These are phyloP conservation scores for Hyaena hyaena DNA, from an alignment of 2,113 vertebrate genomes.

Conservation along the genomic window DNA sequence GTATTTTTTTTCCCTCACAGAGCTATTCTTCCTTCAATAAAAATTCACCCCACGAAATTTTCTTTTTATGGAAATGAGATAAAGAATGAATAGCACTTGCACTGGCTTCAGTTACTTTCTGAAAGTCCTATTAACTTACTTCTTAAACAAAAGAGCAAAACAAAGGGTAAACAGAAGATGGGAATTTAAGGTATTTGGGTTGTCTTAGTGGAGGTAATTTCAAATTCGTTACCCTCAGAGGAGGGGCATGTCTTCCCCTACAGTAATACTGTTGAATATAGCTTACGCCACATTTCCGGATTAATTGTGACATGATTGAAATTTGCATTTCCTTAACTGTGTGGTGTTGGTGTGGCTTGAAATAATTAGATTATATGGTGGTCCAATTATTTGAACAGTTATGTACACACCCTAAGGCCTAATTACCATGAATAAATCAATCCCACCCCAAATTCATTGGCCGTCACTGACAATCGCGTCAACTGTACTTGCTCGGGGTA, in stretches of 20 bases:
- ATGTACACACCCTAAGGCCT: slow-evolving; percentile 11
- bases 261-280: neutral
- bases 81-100: slow-evolving; percentile 13
- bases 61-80: slow-evolving; percentile 48
- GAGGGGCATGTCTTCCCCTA: neutral
- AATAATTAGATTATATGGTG: slow-evolving; percentile 58
- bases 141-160: slow-evolving; percentile 19
- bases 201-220: slow-evolving; percentile 30
- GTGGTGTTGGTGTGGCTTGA: neutral
- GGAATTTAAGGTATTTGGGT: slow-evolving; percentile 10
- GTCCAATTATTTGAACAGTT: slow-evolving; percentile 40
- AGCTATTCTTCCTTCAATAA: slow-evolving; percentile 15
- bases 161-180: slow-evolving; percentile 20
- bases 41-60: slow-evolving; percentile 25
- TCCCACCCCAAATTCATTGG: slow-evolving; percentile 22
- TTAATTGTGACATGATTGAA: slow-evolving; percentile 25
- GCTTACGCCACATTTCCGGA: neutral
- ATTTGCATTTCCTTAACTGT: slow-evolving; percentile 42
- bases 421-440: slow-evolving; percentile 50
- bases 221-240: neutral
- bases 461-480: slow-evolving; percentile 1
- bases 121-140: slow-evolving; percentile 36
- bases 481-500: neutral
- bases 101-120: slow-evolving; percentile 16
- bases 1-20: neutral